phyloP scores from a whole-genome alignment of 1,140 invertebrate species.

The Tetramorium alpestre region DNA sequence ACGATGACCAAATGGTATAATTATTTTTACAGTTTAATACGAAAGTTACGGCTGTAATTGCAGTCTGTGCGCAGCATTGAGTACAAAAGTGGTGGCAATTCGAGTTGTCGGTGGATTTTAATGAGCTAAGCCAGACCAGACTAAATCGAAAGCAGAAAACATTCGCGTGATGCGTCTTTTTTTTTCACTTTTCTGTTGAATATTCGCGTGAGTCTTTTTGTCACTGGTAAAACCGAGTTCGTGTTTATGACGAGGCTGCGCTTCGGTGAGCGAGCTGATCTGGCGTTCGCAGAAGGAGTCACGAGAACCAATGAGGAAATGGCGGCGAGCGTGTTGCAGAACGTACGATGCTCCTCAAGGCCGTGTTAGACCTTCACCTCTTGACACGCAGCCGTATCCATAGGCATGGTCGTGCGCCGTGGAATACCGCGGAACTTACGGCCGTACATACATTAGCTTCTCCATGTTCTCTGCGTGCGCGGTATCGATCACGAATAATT shows the following conservation, averaged over 20 bases:
- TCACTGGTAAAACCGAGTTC: conserved; percentile 10
- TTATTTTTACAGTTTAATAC: conserved; percentile 27
- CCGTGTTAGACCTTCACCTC: conserved; percentile 81
- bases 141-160: background rate
- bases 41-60: background rate
- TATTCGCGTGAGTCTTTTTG: conserved; percentile 26
- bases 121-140: too few relatives aligned
- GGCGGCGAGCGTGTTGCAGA: conserved; percentile 62
- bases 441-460: conserved; percentile 62
- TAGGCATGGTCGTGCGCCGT: conserved; percentile 72
- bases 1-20: background rate
- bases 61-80: background rate
- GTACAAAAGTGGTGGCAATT: background rate
- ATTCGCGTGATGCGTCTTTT: background rate
- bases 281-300: conserved; percentile 65
- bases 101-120: background rate
- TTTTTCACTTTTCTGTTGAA: background rate
- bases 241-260: conserved; percentile 34
- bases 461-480: conserved; percentile 45
- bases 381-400: conserved; percentile 77
- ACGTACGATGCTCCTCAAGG: conserved; percentile 77
- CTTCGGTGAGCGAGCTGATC: conserved; percentile 37
- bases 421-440: conserved; percentile 63
- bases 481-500: conserved; percentile 45
- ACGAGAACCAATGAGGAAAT: conserved; percentile 68